Evolutionary conservation across 2,113 vertebrate genomes (phyloP).

Genomic region (Atrichornis clamosus): DNA sequence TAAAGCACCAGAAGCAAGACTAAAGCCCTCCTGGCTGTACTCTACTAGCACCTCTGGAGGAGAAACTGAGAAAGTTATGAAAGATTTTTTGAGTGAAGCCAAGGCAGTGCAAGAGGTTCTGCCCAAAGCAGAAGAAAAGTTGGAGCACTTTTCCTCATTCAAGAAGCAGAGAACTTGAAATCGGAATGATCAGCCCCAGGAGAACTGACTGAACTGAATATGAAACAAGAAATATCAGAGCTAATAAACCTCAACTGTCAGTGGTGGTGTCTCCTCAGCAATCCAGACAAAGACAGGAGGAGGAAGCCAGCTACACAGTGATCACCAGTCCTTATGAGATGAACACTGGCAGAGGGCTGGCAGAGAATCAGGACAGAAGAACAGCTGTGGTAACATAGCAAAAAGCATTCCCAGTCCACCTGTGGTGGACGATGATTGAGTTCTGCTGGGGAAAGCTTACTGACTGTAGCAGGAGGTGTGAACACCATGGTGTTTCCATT

Average conservation of each 20-base stretch:
- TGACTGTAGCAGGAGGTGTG: not conserved
- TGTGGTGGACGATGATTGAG: not conserved
- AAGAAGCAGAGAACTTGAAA: not conserved
- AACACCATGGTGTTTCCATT: not conserved
- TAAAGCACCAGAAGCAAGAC: not conserved
- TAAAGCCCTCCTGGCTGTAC: not conserved
- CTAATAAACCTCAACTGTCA: not conserved
- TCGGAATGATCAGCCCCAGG: not conserved
- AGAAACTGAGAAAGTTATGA: not conserved
- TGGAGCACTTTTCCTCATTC: not conserved
- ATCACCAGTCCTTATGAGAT: not conserved
- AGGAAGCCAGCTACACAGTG: not conserved
- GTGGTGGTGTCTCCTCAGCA: not conserved
- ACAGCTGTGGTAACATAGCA: not conserved
- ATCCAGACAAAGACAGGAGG: not conserved
- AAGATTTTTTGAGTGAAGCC: not conserved
- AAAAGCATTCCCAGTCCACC: not conserved
- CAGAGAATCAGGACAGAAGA: not conserved
- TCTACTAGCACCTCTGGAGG: not conserved
- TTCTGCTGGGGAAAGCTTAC: not conserved
- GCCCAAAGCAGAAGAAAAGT: not conserved
- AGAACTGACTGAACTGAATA: not conserved
- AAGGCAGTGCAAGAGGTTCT: not conserved
- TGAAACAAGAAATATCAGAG: not conserved
- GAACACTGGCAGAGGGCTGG: not conserved